Conservation (phyloP, 2,888 invertebrate species). For the Synergus itoensis region DNA sequence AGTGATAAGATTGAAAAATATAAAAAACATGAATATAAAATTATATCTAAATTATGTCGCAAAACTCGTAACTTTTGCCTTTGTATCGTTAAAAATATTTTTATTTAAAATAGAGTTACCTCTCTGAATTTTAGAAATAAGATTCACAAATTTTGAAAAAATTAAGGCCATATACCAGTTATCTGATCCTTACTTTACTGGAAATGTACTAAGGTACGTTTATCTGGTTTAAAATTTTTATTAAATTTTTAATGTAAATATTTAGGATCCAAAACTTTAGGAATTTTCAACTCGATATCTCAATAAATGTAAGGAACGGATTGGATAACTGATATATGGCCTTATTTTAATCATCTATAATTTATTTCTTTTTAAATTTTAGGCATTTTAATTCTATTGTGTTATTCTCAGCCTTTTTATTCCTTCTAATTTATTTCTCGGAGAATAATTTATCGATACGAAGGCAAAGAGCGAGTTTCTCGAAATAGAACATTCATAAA, state of each 20-base stretch:
- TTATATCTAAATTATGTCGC: background rate
- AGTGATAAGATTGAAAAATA: slow-evolving; percentile 28
- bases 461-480: background rate
- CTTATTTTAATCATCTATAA: background rate
- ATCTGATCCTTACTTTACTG: too few relatives aligned
- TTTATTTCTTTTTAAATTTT: background rate
- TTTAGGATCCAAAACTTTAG: too few relatives aligned
- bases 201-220: too few relatives aligned
- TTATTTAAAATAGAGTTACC: background rate
- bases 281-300: too few relatives aligned
- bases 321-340: too few relatives aligned
- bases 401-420: background rate
- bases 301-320: too few relatives aligned
- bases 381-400: background rate
- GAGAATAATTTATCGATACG: background rate
- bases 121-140: background rate
- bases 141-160: background rate
- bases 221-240: too few relatives aligned
- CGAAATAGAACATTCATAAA: background rate
- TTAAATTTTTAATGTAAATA: too few relatives aligned
- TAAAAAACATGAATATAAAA: background rate
- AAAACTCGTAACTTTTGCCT: background rate
- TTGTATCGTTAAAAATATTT: background rate
- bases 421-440: background rate
- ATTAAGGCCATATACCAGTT: background rate